Base-by-base conservation (phyloP, 2,113 vertebrate genomes). In the Artemisiospiza belli region DNA sequence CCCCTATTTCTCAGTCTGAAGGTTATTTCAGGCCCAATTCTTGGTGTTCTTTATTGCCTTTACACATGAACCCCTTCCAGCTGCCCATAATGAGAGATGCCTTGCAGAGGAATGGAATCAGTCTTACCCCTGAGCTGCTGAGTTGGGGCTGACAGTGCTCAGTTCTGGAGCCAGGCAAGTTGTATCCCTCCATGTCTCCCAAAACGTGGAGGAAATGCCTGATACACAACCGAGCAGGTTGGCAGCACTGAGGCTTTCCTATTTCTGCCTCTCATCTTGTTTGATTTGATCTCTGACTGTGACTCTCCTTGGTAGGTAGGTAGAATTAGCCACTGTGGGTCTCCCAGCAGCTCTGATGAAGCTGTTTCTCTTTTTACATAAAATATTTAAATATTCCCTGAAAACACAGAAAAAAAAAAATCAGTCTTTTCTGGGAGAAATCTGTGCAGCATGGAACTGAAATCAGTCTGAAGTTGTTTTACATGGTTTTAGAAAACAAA, bases 11-110 rank as follows among this genome's bases (percentile, higher is more conserved):
- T 90, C 14, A 37, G 11, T 64, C 13, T 79, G 78, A 90, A 49
- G 39, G 24, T 74, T 28, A 54, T 62, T 92, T 93, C 54, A 49
- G 63, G 21, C 31, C 78, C 70, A 46, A 31, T 76, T 92, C 62
- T 59, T 14, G 3, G 10, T 61, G 23, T 41, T 87, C 52, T 44
- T 52, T 82, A 12, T 6, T 21, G 52, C 30, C 55, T 12, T 70
- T 64, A 9, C 0, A 21, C 31, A 13, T 5, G 2, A 77, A 31
- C 37, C 43, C 0, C 1, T 49, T 83, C 35, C 33, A 39, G 41
- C 74, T 91, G 52, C 47, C 57, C 22, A 3, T 62, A 70, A 52
- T 13, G 8, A 67, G 61, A 82, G n/a, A 44, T 64, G 49, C 25
- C 12, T 87, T 68, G 66, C 52, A 63, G 49, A 76, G 54, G 41